These are phyloP conservation scores for Dendroctonus ponderosae DNA, from an alignment of 1,140 invertebrate genomes.

Conservation along the genomic window DNA sequence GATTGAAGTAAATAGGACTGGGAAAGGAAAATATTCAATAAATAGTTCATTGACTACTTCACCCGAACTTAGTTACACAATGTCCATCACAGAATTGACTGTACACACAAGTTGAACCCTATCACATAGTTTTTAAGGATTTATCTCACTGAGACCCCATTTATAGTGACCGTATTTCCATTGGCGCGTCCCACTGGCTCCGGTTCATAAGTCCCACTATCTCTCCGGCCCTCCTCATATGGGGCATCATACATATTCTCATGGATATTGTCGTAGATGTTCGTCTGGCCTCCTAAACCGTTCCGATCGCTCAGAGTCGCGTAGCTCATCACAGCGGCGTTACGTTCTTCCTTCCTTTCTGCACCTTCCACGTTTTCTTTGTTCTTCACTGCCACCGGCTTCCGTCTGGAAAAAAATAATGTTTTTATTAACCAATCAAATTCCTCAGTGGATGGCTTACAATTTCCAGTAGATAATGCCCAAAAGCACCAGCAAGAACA, in stretches of 20 bases:
- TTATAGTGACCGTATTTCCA: conserved; percentile 68
- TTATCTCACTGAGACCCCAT: conserved; percentile 69
- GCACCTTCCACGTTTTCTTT: conserved; percentile 83
- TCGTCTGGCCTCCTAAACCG: conserved; percentile 51
- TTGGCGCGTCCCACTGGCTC: conserved; percentile 58
- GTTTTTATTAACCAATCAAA: conserved; percentile 4
- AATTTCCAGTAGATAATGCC: conserved; percentile 73
- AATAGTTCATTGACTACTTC: too few species aligned
- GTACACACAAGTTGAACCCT: background rate
- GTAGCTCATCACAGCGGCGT: conserved; percentile 82
- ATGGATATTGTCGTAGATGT: conserved; percentile 71
- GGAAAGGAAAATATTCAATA: too few species aligned
- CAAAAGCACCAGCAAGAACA: conserved; percentile 72
- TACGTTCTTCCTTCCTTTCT: conserved; percentile 79
- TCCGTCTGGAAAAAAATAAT: conserved; percentile 58
- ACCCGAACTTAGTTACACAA: too few species aligned
- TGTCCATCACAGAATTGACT: conserved; percentile 2
- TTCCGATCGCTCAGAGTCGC: conserved; percentile 72
- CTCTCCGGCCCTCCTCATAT: conserved; percentile 58
- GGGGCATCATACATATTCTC: conserved; percentile 69
- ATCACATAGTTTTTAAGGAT: background rate
- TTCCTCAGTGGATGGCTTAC: conserved; percentile 56
- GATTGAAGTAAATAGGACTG: too few species aligned
- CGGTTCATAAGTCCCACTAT: conserved; percentile 68
- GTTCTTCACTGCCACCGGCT: conserved; percentile 81